phyloP scores from a whole-genome alignment of 2,113 vertebrate genomes.

The Anthoscopus minutus region DNA sequence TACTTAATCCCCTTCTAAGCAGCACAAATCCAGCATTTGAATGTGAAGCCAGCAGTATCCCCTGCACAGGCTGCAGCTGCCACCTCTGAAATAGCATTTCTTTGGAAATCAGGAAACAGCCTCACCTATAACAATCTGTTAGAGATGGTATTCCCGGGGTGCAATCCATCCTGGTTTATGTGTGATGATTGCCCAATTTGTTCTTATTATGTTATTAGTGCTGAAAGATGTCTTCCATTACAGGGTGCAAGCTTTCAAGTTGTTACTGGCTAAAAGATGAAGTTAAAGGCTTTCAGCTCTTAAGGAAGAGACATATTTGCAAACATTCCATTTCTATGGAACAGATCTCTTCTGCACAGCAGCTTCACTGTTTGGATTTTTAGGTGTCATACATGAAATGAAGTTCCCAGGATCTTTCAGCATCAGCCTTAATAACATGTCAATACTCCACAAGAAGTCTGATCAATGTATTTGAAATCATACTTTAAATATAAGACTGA shows the following conservation, averaged over 20 bases:
- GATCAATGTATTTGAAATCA: background rate
- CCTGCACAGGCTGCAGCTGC: conserved; percentile 41
- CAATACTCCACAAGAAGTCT: background rate
- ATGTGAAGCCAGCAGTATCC: background rate
- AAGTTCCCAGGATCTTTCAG: background rate
- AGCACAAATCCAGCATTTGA: background rate
- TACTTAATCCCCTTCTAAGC: background rate
- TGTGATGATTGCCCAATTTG: conserved; percentile 43
- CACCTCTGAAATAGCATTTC: conserved; percentile 3
- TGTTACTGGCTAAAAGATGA: background rate
- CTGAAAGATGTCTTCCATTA: conserved; percentile 51
- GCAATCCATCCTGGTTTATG: background rate
- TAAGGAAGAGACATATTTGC: background rate
- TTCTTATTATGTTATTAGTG: conserved; percentile 42
- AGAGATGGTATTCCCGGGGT: background rate
- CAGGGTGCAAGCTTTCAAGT: background rate
- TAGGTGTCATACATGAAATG: background rate
- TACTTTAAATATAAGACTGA: background rate
- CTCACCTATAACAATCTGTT: conserved; percentile 26
- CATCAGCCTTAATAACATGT: background rate
- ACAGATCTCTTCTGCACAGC: background rate
- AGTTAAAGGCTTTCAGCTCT: conserved; percentile 12
- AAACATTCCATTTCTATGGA: background rate
- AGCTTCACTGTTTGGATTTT: background rate
- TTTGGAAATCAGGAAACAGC: conserved; percentile 4